phyloP scores from a whole-genome alignment of 2,113 vertebrate species.

The Perca fluviatilis region DNA sequence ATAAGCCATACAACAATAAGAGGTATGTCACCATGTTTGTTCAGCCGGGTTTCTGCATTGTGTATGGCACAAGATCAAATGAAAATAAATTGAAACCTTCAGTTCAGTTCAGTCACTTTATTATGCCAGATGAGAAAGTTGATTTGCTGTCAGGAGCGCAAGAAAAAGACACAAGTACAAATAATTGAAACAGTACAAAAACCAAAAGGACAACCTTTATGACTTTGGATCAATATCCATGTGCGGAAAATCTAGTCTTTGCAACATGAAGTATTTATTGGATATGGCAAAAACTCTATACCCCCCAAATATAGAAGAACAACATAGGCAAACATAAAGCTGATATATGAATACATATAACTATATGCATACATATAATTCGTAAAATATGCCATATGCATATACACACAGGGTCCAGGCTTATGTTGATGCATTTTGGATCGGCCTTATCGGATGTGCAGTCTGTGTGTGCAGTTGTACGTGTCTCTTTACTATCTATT shows the following conservation, averaged over 20 bases:
- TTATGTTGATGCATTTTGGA: not conserved
- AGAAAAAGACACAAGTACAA: not conserved
- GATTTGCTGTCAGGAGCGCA: not conserved
- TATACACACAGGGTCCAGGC: not conserved
- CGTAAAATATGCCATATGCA: not conserved
- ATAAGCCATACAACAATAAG: slow-evolving; percentile 94
- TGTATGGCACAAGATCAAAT: not conserved
- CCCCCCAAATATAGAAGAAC: not conserved
- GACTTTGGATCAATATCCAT: not conserved
- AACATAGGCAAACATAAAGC: not conserved
- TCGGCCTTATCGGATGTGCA: too few species aligned
- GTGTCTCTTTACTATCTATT: too few species aligned
- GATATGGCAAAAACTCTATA: not conserved
- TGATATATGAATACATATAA: not conserved
- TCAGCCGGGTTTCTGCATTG: not conserved
- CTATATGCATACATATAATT: not conserved
- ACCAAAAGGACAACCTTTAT: not conserved
- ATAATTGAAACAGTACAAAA: too few species aligned
- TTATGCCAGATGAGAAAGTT: not conserved
- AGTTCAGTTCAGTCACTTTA: not conserved
- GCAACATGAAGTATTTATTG: not conserved
- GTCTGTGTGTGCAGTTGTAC: too few species aligned
- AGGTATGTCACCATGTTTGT: slow-evolving; percentile 81
- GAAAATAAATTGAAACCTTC: not conserved
- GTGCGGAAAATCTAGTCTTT: not conserved